Evolutionary conservation across 2,888 invertebrate genomes (phyloP).

Genomic region (Hartigia nigra): DNA sequence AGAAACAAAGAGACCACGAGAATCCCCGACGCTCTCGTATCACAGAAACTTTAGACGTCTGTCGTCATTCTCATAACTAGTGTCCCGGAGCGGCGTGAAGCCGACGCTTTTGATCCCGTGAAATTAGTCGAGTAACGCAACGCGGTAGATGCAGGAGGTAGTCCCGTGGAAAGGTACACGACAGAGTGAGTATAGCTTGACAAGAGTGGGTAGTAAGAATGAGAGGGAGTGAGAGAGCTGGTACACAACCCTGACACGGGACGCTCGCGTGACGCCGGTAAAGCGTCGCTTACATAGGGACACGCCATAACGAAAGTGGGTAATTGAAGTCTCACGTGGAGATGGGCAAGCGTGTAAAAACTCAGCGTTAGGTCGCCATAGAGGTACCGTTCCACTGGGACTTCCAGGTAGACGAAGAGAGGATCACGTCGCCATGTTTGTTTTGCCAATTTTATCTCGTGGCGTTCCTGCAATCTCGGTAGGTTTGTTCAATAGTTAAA

Average conservation of each 20-base stretch:
- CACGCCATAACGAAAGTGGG: neutral
- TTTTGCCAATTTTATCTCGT: neutral
- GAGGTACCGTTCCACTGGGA: neutral
- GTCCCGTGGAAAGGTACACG: neutral
- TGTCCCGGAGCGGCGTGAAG: neutral
- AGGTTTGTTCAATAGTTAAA: conserved; percentile 14
- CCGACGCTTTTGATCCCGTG: neutral
- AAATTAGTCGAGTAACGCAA: neutral
- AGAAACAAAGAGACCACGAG: neutral
- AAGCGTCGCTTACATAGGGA: neutral
- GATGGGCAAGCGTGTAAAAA: neutral
- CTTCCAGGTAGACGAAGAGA: neutral
- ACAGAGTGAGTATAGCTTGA: neutral
- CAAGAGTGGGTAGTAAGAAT: neutral
- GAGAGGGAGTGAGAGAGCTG: neutral
- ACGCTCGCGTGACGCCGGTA: neutral
- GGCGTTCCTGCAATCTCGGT: conserved; percentile 11
- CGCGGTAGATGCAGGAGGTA: neutral
- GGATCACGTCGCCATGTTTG: neutral
- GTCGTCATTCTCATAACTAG: neutral
- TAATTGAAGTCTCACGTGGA: neutral
- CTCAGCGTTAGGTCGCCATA: neutral
- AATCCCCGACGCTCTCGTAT: neutral
- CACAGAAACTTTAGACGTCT: neutral
- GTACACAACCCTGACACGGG: neutral